These are phyloP conservation scores for Gorsachius magnificus DNA, from an alignment of 2,797 vertebrate genomes.

Conservation along the genomic window DNA sequence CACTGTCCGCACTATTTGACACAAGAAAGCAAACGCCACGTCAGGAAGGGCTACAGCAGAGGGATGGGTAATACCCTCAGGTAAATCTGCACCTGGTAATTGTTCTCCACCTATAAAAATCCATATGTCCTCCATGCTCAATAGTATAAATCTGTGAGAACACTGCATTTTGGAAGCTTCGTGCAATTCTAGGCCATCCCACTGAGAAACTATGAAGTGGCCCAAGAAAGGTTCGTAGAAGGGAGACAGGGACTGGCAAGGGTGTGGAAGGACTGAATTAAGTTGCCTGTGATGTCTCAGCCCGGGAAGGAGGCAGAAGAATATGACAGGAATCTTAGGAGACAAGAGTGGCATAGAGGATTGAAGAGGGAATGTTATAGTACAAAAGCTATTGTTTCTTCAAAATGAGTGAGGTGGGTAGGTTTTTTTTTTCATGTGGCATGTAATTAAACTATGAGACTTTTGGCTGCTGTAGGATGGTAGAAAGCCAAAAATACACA, in stretches of 20 bases:
- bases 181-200: not conserved
- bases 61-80: not conserved
- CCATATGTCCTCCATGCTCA: not conserved
- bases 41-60: not conserved
- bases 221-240: not conserved
- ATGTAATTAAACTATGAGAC: not conserved
- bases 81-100: not conserved
- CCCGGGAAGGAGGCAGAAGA: not conserved
- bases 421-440: not conserved
- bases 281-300: not conserved
- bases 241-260: not conserved
- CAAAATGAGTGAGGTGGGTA: not conserved
- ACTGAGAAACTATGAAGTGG: not conserved
- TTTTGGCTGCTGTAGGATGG: not conserved
- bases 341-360: not conserved
- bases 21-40: not conserved
- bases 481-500: not conserved
- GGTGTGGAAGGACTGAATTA: not conserved
- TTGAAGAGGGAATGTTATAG: not conserved
- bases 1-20: not conserved
- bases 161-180: not conserved
- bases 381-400: not conserved
- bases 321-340: not conserved
- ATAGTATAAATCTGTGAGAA: not conserved
- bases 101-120: not conserved